Conservation (phyloP, 2,113 vertebrate species). For the Urocitellus parryii region DNA sequence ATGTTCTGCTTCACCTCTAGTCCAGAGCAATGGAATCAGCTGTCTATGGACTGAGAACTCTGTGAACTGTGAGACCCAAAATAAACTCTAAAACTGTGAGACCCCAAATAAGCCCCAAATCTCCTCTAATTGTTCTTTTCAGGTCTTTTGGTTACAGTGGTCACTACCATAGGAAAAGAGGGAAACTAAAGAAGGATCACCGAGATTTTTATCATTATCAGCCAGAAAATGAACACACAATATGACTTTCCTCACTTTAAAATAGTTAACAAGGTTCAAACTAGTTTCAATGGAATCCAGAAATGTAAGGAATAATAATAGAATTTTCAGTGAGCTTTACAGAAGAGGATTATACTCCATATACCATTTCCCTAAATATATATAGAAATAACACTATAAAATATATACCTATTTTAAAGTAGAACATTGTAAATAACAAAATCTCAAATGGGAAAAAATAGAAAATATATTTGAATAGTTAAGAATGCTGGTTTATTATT, state of each 20-base stretch:
- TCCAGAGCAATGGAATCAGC: too few relatives aligned
- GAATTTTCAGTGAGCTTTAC: background rate
- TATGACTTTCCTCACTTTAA: background rate
- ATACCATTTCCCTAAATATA: background rate
- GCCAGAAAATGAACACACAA: background rate
- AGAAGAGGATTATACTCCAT: background rate
- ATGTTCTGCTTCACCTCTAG: too few relatives aligned
- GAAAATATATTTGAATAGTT: background rate
- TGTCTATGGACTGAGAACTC: too few relatives aligned
- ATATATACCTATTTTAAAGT: background rate
- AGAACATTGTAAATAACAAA: background rate
- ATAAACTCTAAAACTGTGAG: too few relatives aligned
- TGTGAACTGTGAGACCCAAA: too few relatives aligned
- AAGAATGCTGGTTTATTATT: background rate
- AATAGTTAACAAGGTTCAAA: background rate
- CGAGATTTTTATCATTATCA: background rate
- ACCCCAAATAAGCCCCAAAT: too few relatives aligned
- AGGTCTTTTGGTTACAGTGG: too few relatives aligned
- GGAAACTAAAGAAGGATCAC: background rate
- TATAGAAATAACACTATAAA: background rate
- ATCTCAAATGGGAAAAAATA: background rate
- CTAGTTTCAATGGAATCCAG: background rate
- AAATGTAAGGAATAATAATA: background rate
- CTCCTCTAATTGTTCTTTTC: too few relatives aligned
- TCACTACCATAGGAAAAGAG: background rate